phyloP scores from a whole-genome alignment of 2,113 vertebrate genomes.

The Stigmatopora argus region DNA sequence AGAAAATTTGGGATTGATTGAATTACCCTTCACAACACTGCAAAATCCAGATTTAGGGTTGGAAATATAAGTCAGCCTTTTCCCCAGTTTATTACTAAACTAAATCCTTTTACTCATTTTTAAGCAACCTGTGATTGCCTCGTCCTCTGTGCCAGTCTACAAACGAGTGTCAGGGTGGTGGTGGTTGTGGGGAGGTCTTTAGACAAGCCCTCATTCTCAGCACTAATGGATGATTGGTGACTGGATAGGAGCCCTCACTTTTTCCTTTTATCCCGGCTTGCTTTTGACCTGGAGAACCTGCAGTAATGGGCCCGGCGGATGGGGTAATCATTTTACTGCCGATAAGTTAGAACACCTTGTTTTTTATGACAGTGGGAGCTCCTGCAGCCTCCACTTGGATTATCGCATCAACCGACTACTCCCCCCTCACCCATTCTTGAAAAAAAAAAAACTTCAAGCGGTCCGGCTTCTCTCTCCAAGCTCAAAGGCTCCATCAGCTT shows the following conservation, averaged over 20 bases:
- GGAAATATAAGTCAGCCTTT: too few species aligned
- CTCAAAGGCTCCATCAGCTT: constrained; percentile 89
- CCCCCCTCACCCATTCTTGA: neutral
- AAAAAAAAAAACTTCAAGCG: constrained; percentile 78
- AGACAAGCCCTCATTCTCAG: constrained; percentile 77
- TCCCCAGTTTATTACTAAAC: too few species aligned
- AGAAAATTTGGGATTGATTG: too few species aligned
- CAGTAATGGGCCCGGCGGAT: constrained; percentile 93
- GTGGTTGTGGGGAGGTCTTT: constrained; percentile 37
- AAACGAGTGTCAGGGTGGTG: constrained; percentile 64
- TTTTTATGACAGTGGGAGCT: constrained; percentile 77
- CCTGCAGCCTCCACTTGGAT: constrained; percentile 76
- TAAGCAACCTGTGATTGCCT: constrained; percentile 61
- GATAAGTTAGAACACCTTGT: constrained; percentile 96
- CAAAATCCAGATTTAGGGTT: too few species aligned
- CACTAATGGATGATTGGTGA: constrained; percentile 87
- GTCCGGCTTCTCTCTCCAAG: constrained; percentile 76
- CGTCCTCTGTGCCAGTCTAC: constrained; percentile 69
- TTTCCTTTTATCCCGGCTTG: constrained; percentile 92
- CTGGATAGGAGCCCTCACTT: constrained; percentile 90
- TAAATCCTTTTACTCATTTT: constrained; percentile 23
- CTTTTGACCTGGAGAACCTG: constrained; percentile 86
- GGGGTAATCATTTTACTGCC: constrained; percentile 95
- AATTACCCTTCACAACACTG: too few species aligned
- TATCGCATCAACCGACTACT: constrained; percentile 86